Percentiles rank a stretch among this genome's conserved stretches.
These are phyloP conservation scores for Oostethus manadensis DNA, from an alignment of 2,113 vertebrate species.

Conservation along the genomic window DNA sequence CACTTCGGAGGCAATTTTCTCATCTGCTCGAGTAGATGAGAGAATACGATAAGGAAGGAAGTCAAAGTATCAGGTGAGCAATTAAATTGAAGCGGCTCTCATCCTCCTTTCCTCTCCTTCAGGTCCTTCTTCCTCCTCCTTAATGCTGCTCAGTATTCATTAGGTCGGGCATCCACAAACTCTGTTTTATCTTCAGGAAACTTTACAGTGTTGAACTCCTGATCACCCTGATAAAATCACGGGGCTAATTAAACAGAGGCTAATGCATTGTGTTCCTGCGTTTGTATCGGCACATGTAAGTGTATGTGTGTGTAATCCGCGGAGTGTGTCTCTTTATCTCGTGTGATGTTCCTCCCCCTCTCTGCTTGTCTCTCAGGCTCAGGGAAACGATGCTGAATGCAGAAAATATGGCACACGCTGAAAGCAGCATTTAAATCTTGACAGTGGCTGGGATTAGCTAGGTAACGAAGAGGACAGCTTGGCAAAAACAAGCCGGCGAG, in stretches of 20 bases:
- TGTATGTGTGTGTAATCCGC: conserved; percentile 62
- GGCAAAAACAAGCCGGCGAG: conserved; percentile 61
- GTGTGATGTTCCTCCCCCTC: conserved; percentile 36
- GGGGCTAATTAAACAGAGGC: conserved; percentile 69
- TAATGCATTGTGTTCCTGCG: conserved; percentile 54
- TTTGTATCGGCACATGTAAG: conserved; percentile 51
- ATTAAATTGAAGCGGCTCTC: conserved; percentile 60
- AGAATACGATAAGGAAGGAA: conserved; percentile 48
- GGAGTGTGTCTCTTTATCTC: conserved; percentile 67
- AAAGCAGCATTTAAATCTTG: conserved; percentile 71
- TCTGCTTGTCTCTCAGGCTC: conserved; percentile 63
- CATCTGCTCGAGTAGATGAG: conserved; percentile 42
- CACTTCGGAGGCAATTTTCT: conserved; percentile 49
- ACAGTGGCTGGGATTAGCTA: conserved; percentile 71
- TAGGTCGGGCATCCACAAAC: conserved; percentile 46
- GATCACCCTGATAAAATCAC: conserved; percentile 68
- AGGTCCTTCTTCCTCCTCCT: conserved; percentile 18
- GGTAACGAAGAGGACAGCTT: conserved; percentile 66
- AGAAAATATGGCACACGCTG: conserved; percentile 65
- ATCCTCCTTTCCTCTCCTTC: conserved; percentile 42
- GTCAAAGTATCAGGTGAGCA: conserved; percentile 62
- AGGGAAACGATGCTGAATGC: conserved; percentile 65
- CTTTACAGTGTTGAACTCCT: conserved; percentile 63
- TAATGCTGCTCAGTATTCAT: conserved; percentile 51
- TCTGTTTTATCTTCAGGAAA: conserved; percentile 66